Evolutionary conservation across 2,797 vertebrate species (phyloP).

Genomic region (Ateles fusciceps): DNA sequence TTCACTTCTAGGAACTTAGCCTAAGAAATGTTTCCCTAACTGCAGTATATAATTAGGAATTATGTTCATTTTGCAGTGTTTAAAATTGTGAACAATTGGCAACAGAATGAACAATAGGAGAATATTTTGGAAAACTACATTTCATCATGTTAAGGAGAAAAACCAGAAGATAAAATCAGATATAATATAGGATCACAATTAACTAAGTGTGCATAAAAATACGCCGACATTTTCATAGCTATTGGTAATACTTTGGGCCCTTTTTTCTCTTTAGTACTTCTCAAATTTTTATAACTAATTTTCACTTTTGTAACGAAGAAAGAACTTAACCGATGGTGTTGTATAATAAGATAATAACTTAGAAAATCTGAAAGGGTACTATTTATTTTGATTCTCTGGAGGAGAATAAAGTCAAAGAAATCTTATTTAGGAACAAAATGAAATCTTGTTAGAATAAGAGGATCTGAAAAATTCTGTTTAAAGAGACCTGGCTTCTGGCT

Average conservation of each 20-base stretch:
- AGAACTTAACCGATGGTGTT: neutral
- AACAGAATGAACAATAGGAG: too few relatives aligned
- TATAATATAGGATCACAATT: too few relatives aligned
- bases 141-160: too few relatives aligned
- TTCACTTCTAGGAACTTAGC: too few relatives aligned
- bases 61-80: too few relatives aligned
- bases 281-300: constrained; percentile 2
- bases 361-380: neutral
- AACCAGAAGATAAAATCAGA: too few relatives aligned
- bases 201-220: neutral
- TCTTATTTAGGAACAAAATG: neutral
- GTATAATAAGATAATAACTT: neutral
- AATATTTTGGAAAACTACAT: too few relatives aligned
- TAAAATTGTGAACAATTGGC: too few relatives aligned
- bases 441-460: neutral
- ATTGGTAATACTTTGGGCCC: neutral
- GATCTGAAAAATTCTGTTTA: neutral
- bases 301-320: constrained; percentile 1
- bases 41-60: too few relatives aligned
- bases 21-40: too few relatives aligned
- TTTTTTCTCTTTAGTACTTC: neutral
- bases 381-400: neutral
- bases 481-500: neutral
- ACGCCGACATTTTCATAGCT: neutral
- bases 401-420: neutral